Percentiles rank a stretch among this genome's conserved stretches.
These are phyloP conservation scores for Itoplectis maculator DNA, from an alignment of 2,888 invertebrate genomes.

Conservation along the genomic window DNA sequence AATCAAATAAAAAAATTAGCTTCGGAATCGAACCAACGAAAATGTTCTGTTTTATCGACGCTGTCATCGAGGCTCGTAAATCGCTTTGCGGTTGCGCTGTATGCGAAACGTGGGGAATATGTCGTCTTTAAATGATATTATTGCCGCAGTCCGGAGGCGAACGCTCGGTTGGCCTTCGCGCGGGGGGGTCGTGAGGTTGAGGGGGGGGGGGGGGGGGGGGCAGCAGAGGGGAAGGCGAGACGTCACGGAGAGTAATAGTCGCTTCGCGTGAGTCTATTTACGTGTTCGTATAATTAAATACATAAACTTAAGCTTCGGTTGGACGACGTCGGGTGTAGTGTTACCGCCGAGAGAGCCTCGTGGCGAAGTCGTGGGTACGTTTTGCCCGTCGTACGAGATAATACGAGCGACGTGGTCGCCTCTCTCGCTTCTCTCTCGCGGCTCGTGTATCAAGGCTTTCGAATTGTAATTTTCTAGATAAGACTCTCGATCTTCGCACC, in stretches of 20 bases:
- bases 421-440: slow-evolving; percentile 11
- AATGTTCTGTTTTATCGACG: slow-evolving; percentile 6
- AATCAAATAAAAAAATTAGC: too few species aligned
- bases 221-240: slow-evolving; percentile 4
- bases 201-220: not conserved
- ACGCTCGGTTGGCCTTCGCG: slow-evolving; percentile 5
- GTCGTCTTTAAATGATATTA: slow-evolving; percentile 27
- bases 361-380: not conserved
- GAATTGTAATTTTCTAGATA: slow-evolving; percentile 65
- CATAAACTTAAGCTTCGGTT: slow-evolving; percentile 61
- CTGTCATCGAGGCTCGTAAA: not conserved
- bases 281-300: slow-evolving; percentile 67
- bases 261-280: slow-evolving; percentile 64
- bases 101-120: not conserved
- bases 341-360: too few species aligned
- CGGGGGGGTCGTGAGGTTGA: too few species aligned
- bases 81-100: not conserved
- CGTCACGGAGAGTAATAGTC: slow-evolving; percentile 56
- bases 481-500: slow-evolving; percentile 52
- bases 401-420: slow-evolving; percentile 44
- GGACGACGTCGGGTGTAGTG: slow-evolving; percentile 18
- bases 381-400: slow-evolving; percentile 38
- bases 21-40: not conserved
- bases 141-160: slow-evolving; percentile 10
- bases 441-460: slow-evolving; percentile 62